Base-by-base conservation (phyloP, 1,140 invertebrate species). In the Neodiprion pinetum region DNA sequence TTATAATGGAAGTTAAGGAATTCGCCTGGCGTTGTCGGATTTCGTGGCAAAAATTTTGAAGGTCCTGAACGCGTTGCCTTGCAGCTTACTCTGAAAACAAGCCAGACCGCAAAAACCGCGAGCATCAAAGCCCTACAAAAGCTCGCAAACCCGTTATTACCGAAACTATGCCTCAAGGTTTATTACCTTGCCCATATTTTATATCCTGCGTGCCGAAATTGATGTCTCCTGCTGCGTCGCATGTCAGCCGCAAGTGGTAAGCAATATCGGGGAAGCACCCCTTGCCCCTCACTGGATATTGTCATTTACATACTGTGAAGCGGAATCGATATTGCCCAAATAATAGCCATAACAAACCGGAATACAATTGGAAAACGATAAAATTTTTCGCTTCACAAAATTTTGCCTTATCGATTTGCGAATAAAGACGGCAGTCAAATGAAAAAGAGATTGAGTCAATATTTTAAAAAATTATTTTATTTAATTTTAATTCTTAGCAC, bases 171-270 rank as follows among this genome's bases (percentile, higher is more conserved):
- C 53, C 53, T 17, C 53, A 17, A 61, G 53, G 53, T 61, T 61
- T 61, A 61, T 61, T 61, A 61, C 53, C 11, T 61, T 61, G 53
- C 53, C 53, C 53, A 61, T 61, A 61, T 61, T 61, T 61, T 61
- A 61, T 12, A 61, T 17, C n/a, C 53, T 61, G 53, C 11, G 28
- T 40, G 8, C 11, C 53, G n/a, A 61, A 61, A 61, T 61, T 61
- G 53, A 61, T 61, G 53, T 61, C 53, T 61, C 53, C 53, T 17
- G 53, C n/a, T 14, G 53, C n/a, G 53, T 17, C 53, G 53, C n/a
- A 61, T 9, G 11, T 61, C 53, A 8, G 28, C 28, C 7, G 53
- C 11, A 14, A 17, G 53, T 17, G n/a, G 53, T 61, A 61, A 12
- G n/a, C 53, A 61, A 61, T 61, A 40, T 40, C 28, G 5, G 28